A percentile compares a stretch with the other conserved stretches of the same genome.
Evolutionary conservation across 2,888 invertebrate species (phyloP).

Genomic region (Agrochola litura): DNA sequence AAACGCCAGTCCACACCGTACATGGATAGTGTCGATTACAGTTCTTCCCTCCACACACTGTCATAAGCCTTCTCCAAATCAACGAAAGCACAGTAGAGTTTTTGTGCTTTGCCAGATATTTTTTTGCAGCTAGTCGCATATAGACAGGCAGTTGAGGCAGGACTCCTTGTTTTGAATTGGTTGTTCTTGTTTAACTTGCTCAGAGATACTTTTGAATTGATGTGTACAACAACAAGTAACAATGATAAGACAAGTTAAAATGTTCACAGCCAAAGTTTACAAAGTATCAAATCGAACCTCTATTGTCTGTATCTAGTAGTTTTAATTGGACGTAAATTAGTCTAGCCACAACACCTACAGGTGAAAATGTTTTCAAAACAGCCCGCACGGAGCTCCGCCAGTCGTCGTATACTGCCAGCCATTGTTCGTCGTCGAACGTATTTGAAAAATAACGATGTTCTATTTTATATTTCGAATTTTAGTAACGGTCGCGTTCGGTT

Average conservation of each 20-base stretch:
- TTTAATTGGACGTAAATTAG: constrained; percentile 61
- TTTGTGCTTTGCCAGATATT: too few species aligned
- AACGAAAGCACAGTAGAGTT: too few species aligned
- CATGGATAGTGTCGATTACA: too few species aligned
- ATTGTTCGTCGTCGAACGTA: constrained; percentile 71
- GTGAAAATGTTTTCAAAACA: constrained; percentile 72
- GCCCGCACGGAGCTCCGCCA: constrained; percentile 45
- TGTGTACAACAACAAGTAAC: constrained; percentile 20
- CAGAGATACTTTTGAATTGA: background rate
- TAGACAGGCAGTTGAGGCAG: background rate
- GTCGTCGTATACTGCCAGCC: constrained; percentile 59
- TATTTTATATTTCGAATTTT: constrained; percentile 61
- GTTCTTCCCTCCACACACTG: too few species aligned
- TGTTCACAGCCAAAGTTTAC: constrained; percentile 64
- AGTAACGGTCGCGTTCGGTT: constrained; percentile 55
- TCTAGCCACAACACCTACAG: constrained; percentile 69
- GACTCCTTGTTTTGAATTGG: background rate
- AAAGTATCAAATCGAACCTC: constrained; percentile 61
- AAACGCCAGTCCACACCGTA: too few species aligned
- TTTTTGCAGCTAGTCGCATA: background rate
- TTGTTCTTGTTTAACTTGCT: constrained; percentile 28
- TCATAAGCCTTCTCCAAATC: too few species aligned
- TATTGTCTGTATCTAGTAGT: constrained; percentile 66
- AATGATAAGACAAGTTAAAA: constrained; percentile 37
- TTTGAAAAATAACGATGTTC: constrained; percentile 66